A percentile compares a stretch with the other conserved stretches of the same genome.
Evolutionary conservation across 2,888 invertebrate genomes (phyloP).

Genomic region (Esperia sulphurella): DNA sequence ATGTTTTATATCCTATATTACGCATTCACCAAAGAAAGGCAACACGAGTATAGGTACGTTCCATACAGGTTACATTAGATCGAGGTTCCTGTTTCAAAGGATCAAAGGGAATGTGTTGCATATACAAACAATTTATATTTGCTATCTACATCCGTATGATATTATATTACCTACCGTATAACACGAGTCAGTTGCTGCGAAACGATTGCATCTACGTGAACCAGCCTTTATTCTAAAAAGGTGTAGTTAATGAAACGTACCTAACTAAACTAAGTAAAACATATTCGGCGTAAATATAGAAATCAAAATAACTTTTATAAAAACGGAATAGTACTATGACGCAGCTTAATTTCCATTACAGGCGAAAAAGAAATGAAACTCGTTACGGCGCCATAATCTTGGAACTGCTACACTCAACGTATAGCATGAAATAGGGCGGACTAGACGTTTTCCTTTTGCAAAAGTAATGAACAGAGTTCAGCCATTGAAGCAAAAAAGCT

Average conservation of each 20-base stretch:
- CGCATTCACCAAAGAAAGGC: too few species aligned
- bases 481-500: constrained; percentile 46
- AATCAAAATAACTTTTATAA: too few species aligned
- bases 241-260: too few species aligned
- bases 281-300: too few species aligned
- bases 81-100: neutral
- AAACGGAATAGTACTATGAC: neutral
- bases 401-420: constrained; percentile 13
- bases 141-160: neutral
- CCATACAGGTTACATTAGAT: too few species aligned
- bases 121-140: neutral
- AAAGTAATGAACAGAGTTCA: constrained; percentile 54
- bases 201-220: too few species aligned
- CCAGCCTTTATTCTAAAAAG: too few species aligned
- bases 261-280: too few species aligned
- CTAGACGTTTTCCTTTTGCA: constrained; percentile 39
- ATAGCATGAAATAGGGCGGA: constrained; percentile 29
- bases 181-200: too few species aligned
- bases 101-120: neutral
- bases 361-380: constrained; percentile 16
- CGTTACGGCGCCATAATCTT: constrained; percentile 19
- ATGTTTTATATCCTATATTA: neutral
- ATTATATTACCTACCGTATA: too few species aligned
- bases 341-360: constrained; percentile 3
- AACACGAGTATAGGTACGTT: too few species aligned